Evolutionary conservation across 2,888 invertebrate species (phyloP), one percentile per base, ranked within the genome.

Genomic region (Scaptodrosophila latifasciaeformis): DNA sequence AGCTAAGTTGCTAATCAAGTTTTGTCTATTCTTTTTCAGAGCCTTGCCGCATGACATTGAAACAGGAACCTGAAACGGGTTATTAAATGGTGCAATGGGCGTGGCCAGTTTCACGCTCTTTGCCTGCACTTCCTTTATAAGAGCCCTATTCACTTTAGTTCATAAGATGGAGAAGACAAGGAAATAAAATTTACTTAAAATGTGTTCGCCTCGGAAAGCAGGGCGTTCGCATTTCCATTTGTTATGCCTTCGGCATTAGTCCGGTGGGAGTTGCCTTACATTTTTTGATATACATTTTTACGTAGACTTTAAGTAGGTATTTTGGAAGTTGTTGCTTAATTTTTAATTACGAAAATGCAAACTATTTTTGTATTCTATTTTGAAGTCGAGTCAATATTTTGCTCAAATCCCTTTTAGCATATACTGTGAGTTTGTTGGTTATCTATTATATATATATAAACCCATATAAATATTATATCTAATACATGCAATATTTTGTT

Each of bases 31-130:
- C 13, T 34, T 34, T 15, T 34, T 45, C 49, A 77, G 86, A 86
- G 47, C 71, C 75, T 34, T 85, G 85, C 72, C 84, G 86, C 45
- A 80, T 86, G 79, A 82, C 84, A 45, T 64, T 86, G 30, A 86
- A 86, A 70, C 86, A 86, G 67, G 86, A 86, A 67, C 86, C 86
- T 30, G 86, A 86, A 75, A 83, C 82, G 55, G 86, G 86, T 51
- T 86, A 86, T 70, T 86, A 63, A 39, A 34, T 49, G 64, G 66
- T 74, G 68, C 74, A 70, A 70, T 63, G 59, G 48, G 34, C 50
- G 51, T 54, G 47, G 51, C 51, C 54, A n/a, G n/a, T n/a, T n/a
- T n/a, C n/a, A n/a, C n/a, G n/a, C n/a, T n/a, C n/a, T n/a, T n/a
- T n/a, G n/a, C n/a, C n/a, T n/a, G n/a, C n/a, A 27, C 17, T 12